phyloP scores from a whole-genome alignment of 2,797 vertebrate species.

The Gallinago nigripennis region DNA sequence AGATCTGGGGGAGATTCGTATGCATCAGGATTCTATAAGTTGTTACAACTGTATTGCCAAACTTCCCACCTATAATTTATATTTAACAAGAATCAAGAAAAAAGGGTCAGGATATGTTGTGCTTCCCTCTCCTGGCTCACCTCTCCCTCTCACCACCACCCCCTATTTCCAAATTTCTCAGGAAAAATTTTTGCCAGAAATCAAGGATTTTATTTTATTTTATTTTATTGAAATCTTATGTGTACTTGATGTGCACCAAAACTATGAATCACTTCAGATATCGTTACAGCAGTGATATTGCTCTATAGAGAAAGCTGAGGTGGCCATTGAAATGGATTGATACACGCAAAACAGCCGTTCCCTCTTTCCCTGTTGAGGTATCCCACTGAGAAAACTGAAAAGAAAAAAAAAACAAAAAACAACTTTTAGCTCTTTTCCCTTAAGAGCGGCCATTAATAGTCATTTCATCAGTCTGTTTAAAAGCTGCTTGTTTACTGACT shows the following conservation, averaged over 20 bases:
- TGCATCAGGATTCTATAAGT: neutral
- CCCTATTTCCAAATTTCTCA: neutral
- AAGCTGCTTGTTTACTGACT: neutral
- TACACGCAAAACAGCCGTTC: neutral
- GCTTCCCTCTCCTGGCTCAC: too few species aligned
- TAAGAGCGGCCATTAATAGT: neutral
- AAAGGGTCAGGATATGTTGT: neutral
- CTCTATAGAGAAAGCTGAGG: neutral
- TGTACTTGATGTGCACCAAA: too few species aligned
- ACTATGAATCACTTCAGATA: neutral
- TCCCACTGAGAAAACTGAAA: neutral
- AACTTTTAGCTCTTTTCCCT: neutral
- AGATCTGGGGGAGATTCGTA: neutral
- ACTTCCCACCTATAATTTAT: neutral
- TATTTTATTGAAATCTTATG: neutral
- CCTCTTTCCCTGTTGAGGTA: neutral
- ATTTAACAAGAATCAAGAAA: neutral
- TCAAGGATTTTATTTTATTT: neutral
- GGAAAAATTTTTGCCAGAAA: neutral
- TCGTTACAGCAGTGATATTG: neutral
- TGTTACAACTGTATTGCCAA: neutral
- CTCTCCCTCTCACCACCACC: too few species aligned
- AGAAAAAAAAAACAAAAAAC: too few species aligned
- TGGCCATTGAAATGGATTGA: neutral
- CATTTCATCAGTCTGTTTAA: neutral